These are phyloP conservation scores for Silurus aristotelis DNA, from an alignment of 2,797 vertebrate species.

Conservation along the genomic window DNA sequence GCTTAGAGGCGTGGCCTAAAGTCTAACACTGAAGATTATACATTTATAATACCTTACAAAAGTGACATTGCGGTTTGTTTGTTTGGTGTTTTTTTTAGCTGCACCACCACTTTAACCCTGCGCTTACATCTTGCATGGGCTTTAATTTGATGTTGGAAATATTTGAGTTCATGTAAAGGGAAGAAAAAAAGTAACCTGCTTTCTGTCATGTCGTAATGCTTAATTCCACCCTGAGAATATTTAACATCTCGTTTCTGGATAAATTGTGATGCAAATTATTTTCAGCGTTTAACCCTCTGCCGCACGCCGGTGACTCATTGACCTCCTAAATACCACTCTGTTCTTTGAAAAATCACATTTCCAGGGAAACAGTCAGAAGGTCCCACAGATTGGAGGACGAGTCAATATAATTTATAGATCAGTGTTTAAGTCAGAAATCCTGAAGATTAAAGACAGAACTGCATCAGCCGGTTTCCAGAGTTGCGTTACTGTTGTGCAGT, in stretches of 20 bases:
- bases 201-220: not conserved
- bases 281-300: not conserved
- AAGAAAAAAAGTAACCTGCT: not conserved
- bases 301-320: not conserved
- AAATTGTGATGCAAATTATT: not conserved
- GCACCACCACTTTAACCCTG: not conserved
- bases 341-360: not conserved
- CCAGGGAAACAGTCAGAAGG: no score
- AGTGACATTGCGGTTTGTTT: not conserved
- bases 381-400: no score
- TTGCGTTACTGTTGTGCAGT: constrained; percentile 32
- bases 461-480: no score
- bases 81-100: not conserved
- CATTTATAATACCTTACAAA: no score
- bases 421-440: not conserved
- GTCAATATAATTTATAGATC: no score
- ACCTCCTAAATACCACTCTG: no score
- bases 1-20: not conserved
- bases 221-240: no score
- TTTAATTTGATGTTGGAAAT: not conserved
- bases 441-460: not conserved
- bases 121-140: not conserved
- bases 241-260: not conserved
- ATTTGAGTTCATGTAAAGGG: not conserved
- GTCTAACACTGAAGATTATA: not conserved